Evolutionary conservation across 2,888 invertebrate genomes (phyloP).

Genomic region (Plebejus anna): DNA sequence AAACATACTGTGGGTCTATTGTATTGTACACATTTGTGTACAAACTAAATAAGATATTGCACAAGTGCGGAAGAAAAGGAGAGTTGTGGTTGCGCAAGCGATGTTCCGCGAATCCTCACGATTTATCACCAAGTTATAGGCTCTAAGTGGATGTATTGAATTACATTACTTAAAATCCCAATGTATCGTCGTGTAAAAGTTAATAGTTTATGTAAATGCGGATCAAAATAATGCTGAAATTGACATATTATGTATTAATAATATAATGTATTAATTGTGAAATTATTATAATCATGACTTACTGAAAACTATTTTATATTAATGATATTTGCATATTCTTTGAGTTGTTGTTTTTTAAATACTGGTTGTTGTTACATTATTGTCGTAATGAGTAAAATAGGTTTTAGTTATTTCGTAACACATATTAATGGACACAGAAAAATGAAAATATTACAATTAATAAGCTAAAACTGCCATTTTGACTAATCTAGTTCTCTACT

Average conservation of each 20-base stretch:
- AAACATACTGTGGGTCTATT: slow-evolving; percentile 17
- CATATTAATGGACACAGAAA: background rate
- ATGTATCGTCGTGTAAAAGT: too few relatives aligned
- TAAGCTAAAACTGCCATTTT: background rate
- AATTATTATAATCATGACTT: too few relatives aligned
- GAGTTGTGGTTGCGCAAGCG: slow-evolving; percentile 41
- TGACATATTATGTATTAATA: too few relatives aligned
- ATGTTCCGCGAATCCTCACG: slow-evolving; percentile 5
- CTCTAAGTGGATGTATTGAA: background rate
- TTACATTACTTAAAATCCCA: background rate
- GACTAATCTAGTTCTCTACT: background rate
- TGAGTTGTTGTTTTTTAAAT: too few relatives aligned
- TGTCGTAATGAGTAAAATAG: too few relatives aligned
- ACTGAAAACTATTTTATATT: too few relatives aligned
- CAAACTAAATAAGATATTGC: slow-evolving; percentile 31
- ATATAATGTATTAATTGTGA: too few relatives aligned
- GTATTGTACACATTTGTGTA: background rate
- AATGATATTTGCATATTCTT: too few relatives aligned
- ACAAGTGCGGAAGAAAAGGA: slow-evolving; percentile 43
- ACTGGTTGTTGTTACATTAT: too few relatives aligned
- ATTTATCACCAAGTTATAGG: slow-evolving; percentile 4
- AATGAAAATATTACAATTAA: background rate
- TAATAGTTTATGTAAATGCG: too few relatives aligned
- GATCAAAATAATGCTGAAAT: too few relatives aligned
- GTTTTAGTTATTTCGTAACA: too few relatives aligned